Evolutionary conservation across 1,140 invertebrate genomes (phyloP).

Genomic region (Macrotrachela quadricornifera): DNA sequence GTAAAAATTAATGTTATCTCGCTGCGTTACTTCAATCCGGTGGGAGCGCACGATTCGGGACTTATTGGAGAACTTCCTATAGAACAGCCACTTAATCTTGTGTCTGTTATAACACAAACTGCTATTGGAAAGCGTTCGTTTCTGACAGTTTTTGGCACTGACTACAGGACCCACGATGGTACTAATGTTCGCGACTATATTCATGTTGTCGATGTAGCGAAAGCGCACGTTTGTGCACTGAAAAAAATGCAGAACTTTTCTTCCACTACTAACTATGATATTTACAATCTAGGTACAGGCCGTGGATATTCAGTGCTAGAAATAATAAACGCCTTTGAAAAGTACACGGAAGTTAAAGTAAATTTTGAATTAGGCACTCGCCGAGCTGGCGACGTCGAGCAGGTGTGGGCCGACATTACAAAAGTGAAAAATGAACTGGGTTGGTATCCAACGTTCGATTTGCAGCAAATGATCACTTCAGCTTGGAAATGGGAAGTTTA

Average conservation of each 20-base stretch:
- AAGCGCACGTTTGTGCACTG: constrained; percentile 67
- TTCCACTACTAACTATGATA: constrained; percentile 41
- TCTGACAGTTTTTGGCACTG: constrained; percentile 64
- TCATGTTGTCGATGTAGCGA: constrained; percentile 77
- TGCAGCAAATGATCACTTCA: no score
- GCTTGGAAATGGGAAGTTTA: no score
- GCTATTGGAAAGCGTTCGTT: constrained; percentile 59
- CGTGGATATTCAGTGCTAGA: constrained; percentile 74
- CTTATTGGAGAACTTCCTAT: constrained; percentile 84
- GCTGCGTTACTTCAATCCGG: constrained; percentile 91
- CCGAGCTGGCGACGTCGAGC: no score
- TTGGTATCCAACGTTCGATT: no score
- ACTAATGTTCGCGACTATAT: constrained; percentile 93
- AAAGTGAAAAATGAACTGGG: no score
- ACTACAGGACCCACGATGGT: constrained; percentile 80
- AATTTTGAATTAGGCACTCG: no score
- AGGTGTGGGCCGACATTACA: no score
- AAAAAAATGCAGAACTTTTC: constrained; percentile 41
- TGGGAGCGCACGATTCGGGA: constrained; percentile 71
- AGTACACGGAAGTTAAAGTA: no score
- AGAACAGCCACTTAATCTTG: constrained; percentile 75
- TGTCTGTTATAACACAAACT: constrained; percentile 51
- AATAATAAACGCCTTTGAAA: constrained; percentile 39
- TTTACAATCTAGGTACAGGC: constrained; percentile 88
- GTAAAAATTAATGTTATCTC: constrained; percentile 16